Conservation (phyloP, 2,888 invertebrate genomes). For the Cabera pusaria region DNA sequence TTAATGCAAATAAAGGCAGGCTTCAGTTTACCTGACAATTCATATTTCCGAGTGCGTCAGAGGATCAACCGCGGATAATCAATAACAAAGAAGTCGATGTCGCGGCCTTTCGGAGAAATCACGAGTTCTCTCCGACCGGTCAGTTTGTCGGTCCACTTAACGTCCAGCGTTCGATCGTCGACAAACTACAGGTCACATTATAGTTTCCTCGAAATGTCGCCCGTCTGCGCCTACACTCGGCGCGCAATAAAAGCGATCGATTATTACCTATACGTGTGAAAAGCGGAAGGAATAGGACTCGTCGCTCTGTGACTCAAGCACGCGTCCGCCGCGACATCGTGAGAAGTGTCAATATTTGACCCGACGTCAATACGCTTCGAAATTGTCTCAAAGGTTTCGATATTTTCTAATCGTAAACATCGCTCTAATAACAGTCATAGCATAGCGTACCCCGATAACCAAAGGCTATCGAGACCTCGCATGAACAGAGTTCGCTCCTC, state of each 20-base stretch:
- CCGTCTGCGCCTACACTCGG: constrained; percentile 61
- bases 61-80: constrained; percentile 35
- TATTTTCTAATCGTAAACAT: constrained; percentile 77
- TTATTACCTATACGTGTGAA: constrained; percentile 82
- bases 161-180: constrained; percentile 54
- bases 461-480: constrained; percentile 10
- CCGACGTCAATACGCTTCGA: constrained; percentile 67
- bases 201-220: constrained; percentile 74
- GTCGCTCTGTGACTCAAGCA: constrained; percentile 53
- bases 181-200: constrained; percentile 60
- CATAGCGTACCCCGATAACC: constrained; percentile 9
- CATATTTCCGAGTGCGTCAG: constrained; percentile 50
- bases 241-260: constrained; percentile 80
- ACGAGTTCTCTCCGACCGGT: constrained; percentile 42
- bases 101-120: constrained; percentile 47
- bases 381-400: constrained; percentile 80
- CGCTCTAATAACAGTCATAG: constrained; percentile 47
- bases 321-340: constrained; percentile 68
- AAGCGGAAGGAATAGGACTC: constrained; percentile 75
- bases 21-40: constrained; percentile 61
- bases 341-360: constrained; percentile 81
- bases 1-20: constrained; percentile 64
- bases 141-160: constrained; percentile 69
- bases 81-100: constrained; percentile 39
- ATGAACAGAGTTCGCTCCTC: constrained; percentile 34